Percentiles rank a stretch among this genome's conserved stretches.
Conservation (phyloP, 92 coral and sea anemone genomes). For the Pocillopora grandis region DNA sequence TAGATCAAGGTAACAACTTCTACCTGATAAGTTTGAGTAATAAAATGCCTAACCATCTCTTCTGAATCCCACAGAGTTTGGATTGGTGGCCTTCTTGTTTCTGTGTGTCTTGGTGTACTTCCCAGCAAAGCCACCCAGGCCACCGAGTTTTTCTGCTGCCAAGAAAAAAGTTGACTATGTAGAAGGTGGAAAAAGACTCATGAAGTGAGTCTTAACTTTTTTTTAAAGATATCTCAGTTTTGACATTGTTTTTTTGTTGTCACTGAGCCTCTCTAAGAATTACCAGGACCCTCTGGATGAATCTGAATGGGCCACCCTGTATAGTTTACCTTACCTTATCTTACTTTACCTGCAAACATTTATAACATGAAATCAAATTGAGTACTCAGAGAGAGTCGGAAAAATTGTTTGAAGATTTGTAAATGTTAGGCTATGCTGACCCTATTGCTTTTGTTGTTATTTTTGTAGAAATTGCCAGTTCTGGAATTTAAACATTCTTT, state of each 20-base stretch:
- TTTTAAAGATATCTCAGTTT: background rate
- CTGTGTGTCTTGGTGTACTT: conserved; percentile 76
- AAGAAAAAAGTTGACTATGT: conserved; percentile 81
- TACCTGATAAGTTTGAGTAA: no score
- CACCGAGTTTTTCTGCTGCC: conserved; percentile 95
- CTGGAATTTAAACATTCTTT: conserved; percentile 80
- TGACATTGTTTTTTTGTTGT: background rate
- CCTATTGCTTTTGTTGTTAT: background rate
- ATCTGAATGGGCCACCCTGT: no score
- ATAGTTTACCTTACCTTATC: no score
- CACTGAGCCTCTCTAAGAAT: no score
- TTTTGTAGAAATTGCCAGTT: conserved; percentile 72
- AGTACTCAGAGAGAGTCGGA: no score
- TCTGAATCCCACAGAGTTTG: conserved; percentile 65
- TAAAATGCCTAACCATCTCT: background rate
- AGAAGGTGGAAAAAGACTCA: conserved; percentile 85
- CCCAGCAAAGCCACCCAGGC: conserved; percentile 95
- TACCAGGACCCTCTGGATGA: no score
- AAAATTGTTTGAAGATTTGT: no score
- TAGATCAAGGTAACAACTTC: no score
- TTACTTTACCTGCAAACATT: no score
- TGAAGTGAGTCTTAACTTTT: conserved; percentile 45
- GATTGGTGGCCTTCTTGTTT: conserved; percentile 64
- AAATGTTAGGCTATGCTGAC: no score
- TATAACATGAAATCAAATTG: no score